Base-by-base conservation (phyloP, 2,888 invertebrate species). In the Pyrgus malvae region DNA sequence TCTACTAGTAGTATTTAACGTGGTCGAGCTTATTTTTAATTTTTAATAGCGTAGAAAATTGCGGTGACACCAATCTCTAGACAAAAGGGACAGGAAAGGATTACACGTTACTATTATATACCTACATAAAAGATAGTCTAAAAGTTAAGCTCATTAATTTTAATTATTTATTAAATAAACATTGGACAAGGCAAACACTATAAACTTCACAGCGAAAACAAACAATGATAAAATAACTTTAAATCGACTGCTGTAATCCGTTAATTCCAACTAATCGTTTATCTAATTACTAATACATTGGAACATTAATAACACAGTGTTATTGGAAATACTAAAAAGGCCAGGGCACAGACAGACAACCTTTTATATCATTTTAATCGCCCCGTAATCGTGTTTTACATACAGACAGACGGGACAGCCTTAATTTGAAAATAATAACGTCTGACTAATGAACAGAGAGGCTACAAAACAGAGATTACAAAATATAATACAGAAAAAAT, bases 401-500 rank as follows among this genome's bases (percentile, higher is more conserved):
- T 76, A 71, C 75, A 76, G 74, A 77, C 86, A 77, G 75, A 68
- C 77, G 74, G 77, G 85, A 76, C 75, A 68, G 65, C 82, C 86
- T 85, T 87, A 86, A 87, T 88, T 78, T 73, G 80, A 83, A 86
- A 84, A 86, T 88, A 88, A 87, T 86, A 80, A 82, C 73, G 81
- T 84, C 85, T 84, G 81, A 71, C 64, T 64, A 37, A 51, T 63
- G 68, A 64, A 77, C 75, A 78, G 80, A 76, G 70, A 74, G 79
- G 70, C 4, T 25, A 8, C n/a, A 54, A 11, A n/a, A 19, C 48
- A 46, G 46, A 46, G 23, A n/a, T 1, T 1, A 2, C 35, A 27
- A 23, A 21, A 38, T 21, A 16, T 16, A 21, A 35, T 27, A 23
- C 23, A 4, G 4, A 6, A 4, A 23, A 3, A 23, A n/a, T n/a